Evolutionary conservation across 2,888 invertebrate genomes (phyloP), one percentile per base, ranked within the genome.

Genomic region (Phytoseiulus persimilis): DNA sequence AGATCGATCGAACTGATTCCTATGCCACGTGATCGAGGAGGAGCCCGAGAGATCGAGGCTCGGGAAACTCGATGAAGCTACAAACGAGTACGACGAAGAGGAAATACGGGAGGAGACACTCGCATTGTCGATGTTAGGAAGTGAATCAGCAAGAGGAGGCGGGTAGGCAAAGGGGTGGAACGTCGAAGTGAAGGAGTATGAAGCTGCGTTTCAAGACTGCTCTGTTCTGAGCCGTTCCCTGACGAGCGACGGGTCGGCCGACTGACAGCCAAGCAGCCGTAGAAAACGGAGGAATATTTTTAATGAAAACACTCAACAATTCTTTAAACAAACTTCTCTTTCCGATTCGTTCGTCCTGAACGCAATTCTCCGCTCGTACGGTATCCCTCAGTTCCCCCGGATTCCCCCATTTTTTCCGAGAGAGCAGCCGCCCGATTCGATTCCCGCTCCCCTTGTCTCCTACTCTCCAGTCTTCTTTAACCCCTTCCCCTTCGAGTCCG

Each of bases 291-390:
- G 33, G 39, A 33, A 87, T 87, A 87, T 87, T 87, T 87, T 33
- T 87, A 87, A 87, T 87, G 87, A 87, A 87, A 87, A 87, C 87
- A 87, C 87, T 87, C 87, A 87, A 87, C 87, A 87, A 87, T 32
- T 87, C 87, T 45, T 87, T 87, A 87, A 87, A 87, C 87, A 87
- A 87, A 87, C 87, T 87, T 33, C 65, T 28, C 65, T 65, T 28
- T 65, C 65, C 28, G 5, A 23, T 65, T 87, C 32, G 84, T 84
- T 84, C 84, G 3, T 83, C 83, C 14, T 31, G 3, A 6, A 14
- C 83, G 31, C 14, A 18, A 83, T 83, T 32, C 83, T 28, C 45
- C 33, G 28, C 83, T 28, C 45, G n/a, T n/a, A n/a, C 33, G 28
- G 32, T 0, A 11, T 45, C 87, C 33, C 45, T 87, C 5, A 45